phyloP scores from a whole-genome alignment of 2,888 invertebrate genomes.

The Perithous albicinctus region DNA sequence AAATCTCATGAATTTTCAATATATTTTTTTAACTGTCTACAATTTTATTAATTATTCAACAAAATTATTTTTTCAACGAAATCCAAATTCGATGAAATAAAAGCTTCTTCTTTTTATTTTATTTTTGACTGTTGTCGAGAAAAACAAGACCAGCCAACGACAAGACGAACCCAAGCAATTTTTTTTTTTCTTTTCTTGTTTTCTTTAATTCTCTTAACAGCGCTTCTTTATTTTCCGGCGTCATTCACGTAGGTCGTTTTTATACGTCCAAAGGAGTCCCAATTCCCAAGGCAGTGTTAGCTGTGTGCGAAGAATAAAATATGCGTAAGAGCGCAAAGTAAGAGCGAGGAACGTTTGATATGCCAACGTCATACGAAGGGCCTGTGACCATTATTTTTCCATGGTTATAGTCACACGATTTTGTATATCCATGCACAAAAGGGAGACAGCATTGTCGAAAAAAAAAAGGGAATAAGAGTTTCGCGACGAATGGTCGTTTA shows the following conservation, averaged over 20 bases:
- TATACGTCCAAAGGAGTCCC: slow-evolving; percentile 22
- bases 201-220: no score
- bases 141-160: neutral
- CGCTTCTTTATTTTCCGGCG: slow-evolving; percentile 49
- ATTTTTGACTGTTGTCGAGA: no score
- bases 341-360: neutral
- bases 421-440: slow-evolving; percentile 62
- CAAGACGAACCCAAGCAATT: slow-evolving; percentile 10
- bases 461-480: slow-evolving; percentile 48
- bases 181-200: neutral
- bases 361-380: slow-evolving; percentile 70
- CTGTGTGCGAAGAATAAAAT: neutral
- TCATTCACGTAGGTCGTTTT: slow-evolving; percentile 52
- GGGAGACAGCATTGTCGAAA: slow-evolving; percentile 11
- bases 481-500: no score
- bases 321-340: neutral
- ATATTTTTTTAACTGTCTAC: no score
- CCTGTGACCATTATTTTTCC: slow-evolving; percentile 70
- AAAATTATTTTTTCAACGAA: no score
- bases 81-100: no score
- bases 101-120: no score
- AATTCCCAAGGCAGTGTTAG: slow-evolving; percentile 55
- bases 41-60: no score
- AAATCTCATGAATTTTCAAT: no score
- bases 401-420: slow-evolving; percentile 74